Base-by-base conservation (phyloP, 2,797 vertebrate genomes). In the Synaphobranchus kaupii region DNA sequence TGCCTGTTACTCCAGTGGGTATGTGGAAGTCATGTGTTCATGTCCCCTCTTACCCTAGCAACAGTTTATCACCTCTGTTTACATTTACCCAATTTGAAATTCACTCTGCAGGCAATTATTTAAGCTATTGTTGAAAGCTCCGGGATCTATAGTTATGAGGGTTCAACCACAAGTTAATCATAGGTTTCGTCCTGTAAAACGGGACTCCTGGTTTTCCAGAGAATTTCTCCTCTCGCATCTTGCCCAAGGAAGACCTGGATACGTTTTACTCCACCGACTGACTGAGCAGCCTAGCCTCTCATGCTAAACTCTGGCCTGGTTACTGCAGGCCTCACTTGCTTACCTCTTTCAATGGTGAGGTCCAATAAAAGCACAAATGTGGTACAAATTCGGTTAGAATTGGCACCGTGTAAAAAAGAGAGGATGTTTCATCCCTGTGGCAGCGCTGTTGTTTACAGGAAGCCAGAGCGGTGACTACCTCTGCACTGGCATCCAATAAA, bases 371-470 rank as follows among this genome's bases (percentile, higher is more conserved):
- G 10, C 9, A 34, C 10, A 28, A 31, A 28, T 31, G 39, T 20
- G 39, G 73, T n/a, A 47, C 2, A 47, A 12, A 50, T 48, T 50
- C 3, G 10, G 22, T 50, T 50, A 28, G 9, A 50, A 48, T 50
- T 25, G 47, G 78, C 17, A 47, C 44, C 6, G 25, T 10, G 22
- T 50, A 20, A 47, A 78, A 68, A 47, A n/a, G 9, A 50, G 47
- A 25, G 25, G 47, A n/a, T 28, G 78, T 81, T 81, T 50, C 47
- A 50, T 81, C 78, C 78, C 47, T 50, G 78, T 13, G 47, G 78
- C 78, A n/a, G 47, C 78, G 47, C 44, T 81, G 78, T 81, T 81
- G 78, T 81, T 81, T 81, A 81, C 78, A 81, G 78, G 78, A 81
- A 81, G 78, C 78, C 44, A 6, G 22, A 50, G 47, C 47, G 83